Evolutionary conservation across 2,113 vertebrate genomes (phyloP), one percentile per base, ranked within the genome.

Genomic region (Epinephelus lanceolatus): DNA sequence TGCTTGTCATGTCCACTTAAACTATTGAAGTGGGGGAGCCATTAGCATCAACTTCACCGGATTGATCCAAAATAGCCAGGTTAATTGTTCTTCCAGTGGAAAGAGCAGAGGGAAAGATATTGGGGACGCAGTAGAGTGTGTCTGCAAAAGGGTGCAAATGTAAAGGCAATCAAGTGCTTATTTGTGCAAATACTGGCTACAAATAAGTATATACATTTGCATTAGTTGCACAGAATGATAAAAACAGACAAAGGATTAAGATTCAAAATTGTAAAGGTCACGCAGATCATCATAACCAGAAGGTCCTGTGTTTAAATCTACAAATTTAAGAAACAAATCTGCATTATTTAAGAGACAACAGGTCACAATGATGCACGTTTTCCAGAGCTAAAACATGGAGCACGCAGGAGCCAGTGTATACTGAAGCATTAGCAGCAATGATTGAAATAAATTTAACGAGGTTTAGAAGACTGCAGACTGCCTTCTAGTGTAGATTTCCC

Each of bases 11-110:
- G 61, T 76, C n/a, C 15, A 51, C 63, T 68, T 56, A 70, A 23
- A 33, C 55, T 70, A 45, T 56, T 19, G 42, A 13, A 76, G 42
- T 74, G 49, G 23, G 70, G 27, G 7, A 69, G 8, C 17, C 14
- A 49, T 45, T 37, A 76, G 62, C 10, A 62, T 73, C 23, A 57
- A 11, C 6, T 3, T 1, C 65, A 52, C 9, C 27, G 40, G 69
- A 86, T 53, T 81, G 76, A 88, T 85, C 49, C 30, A 69, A 57
- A 83, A 61, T 66, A 47, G 45, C n/a, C 59, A 23, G 55, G 55
- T 73, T 89, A 76, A 89, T 79, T 85, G 62, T 65, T 60, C 84
- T 62, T 73, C 6, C 12, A 55, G 69, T 53, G 66, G 23, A 82
- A 75, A 73, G 10, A 15, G 56, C 14, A 37, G 40, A 27, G 51